Percentiles rank a stretch among this genome's conserved stretches.
phyloP scores from a whole-genome alignment of 2,888 invertebrate genomes.

The Baronia brevicornis region DNA sequence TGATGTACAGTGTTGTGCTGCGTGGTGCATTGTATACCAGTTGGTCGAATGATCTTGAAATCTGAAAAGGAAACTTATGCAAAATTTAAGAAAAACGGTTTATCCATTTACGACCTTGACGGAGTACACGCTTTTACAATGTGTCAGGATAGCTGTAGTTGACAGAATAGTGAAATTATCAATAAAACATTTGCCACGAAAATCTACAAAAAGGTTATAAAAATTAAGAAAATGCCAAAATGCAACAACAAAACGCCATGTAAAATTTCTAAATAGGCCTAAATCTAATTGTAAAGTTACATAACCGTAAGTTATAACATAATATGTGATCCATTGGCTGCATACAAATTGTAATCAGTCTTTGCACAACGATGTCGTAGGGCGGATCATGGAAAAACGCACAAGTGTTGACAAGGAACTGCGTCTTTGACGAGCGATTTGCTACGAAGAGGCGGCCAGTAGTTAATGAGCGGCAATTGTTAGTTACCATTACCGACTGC shows the following conservation, averaged over 20 bases:
- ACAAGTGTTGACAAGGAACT: no score
- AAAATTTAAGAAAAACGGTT: no score
- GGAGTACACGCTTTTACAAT: neutral
- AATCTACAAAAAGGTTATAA: constrained; percentile 4
- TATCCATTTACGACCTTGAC: constrained; percentile 1
- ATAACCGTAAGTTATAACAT: constrained; percentile 22
- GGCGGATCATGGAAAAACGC: no score
- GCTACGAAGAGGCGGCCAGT: no score
- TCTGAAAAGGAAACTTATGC: no score
- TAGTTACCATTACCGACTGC: no score
- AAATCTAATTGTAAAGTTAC: constrained; percentile 17
- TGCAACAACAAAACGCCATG: constrained; percentile 24
- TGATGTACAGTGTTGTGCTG: constrained; percentile 23
- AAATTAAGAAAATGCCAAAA: constrained; percentile 20
- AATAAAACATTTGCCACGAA: neutral
- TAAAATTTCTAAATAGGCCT: constrained; percentile 21
- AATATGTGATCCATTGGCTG: no score
- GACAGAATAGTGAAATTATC: neutral
- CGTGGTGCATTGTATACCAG: constrained; percentile 17
- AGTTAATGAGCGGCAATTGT: no score
- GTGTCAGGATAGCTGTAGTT: neutral
- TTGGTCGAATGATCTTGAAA: constrained; percentile 16
- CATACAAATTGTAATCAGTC: no score
- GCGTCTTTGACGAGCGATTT: no score
- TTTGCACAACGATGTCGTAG: no score